Evolutionary conservation across 2,797 vertebrate species (phyloP), one percentile per base, ranked within the genome.

Genomic region (Epinephelus malabaricus): DNA sequence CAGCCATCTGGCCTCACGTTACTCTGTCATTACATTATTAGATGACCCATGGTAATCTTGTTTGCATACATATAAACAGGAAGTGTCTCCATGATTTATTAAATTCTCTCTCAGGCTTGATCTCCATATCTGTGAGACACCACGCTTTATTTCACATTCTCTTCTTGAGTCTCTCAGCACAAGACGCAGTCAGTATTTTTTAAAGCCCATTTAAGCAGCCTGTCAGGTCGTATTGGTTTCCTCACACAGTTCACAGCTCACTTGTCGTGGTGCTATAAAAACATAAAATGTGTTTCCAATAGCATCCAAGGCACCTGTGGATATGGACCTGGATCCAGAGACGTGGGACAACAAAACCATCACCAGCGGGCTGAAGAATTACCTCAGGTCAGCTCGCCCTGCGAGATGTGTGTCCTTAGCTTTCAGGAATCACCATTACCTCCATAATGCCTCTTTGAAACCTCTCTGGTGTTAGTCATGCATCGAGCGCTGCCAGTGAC

Each of bases 271-370:
- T 59, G 60, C 58, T 43, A 25, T 68, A 67, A 83, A 68, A 71
- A 34, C 27, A 21, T 45, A 18, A 59, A 84, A 83, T 78, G 46
- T 83, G 58, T 84, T 88, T 86, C 73, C 90, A 63, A 74, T 73
- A 99, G 98, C 98, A 45, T 93, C 97, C 51, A 99, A 97, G 86
- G 97, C 97, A 19, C 95, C 97, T 72, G 96, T 96, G 81, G 97
- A 98, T 86, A 95, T 98, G 92, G 97, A 98, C 91, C 95, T 99
- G 89, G 97, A 99, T 91, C 95, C 97, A 62, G 97, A 98, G 79
- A 92, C 96, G 47, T 99, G 97, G 98, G 98, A 99, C 94, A 99
- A 98, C 91, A 98, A 98, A 94, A 99, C 97, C 2, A 97, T 99
- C 90, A 99, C 97, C 69, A 99, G 98, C 0, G 98, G 97, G 68